Evolutionary conservation across 1,140 invertebrate species (phyloP), one percentile per base, ranked within the genome.

Genomic region (Euglossa dilemma): DNA sequence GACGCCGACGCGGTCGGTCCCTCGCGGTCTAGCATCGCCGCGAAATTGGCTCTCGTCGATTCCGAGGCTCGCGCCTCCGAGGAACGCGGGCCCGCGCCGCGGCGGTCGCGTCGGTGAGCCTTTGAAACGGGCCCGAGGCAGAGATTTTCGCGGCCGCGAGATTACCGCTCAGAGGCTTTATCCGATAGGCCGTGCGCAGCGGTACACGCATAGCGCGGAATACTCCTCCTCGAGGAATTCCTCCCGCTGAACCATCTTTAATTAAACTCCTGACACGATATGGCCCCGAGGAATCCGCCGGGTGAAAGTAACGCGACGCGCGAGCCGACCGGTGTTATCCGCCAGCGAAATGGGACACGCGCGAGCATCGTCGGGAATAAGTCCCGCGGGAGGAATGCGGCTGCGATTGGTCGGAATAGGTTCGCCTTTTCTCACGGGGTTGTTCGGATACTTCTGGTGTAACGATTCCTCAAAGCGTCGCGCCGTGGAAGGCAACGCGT

Each of bases 251-350:
- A 66, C 79, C 43, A 63, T 63, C 79, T 81, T 81, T 74, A 81
- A 81, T 81, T 81, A 81, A 81, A 81, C 70, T 16, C 18, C 79
- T 81, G 70, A 74, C 71, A 28, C 71, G 71, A 63, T 80, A 73
- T 64, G 54, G 50, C 57, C 56, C 23, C 50, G 50, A 54, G 59
- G 79, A 73, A 80, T 80, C 25, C 36, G 36, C 23, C 18, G 74
- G 81, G 66, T 71, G 80, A 81, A 76, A 81, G 72, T 75, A 66
- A 74, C 36, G 78, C 67, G 50, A 77, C 59, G 25, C 59, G 43
- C 47, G 47, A 52, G 36, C n/a, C 8, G 23, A n/a, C 50, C n/a
- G 43, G 14, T 8, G 50, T 71, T 71, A 23, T 36, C 36, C 69
- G 50, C 69, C 20, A 11, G 36, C 36, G 7, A 45, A 57, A 63